Base-by-base conservation (phyloP, 2,888 invertebrate species). In the Conops quadrifasciatus region DNA sequence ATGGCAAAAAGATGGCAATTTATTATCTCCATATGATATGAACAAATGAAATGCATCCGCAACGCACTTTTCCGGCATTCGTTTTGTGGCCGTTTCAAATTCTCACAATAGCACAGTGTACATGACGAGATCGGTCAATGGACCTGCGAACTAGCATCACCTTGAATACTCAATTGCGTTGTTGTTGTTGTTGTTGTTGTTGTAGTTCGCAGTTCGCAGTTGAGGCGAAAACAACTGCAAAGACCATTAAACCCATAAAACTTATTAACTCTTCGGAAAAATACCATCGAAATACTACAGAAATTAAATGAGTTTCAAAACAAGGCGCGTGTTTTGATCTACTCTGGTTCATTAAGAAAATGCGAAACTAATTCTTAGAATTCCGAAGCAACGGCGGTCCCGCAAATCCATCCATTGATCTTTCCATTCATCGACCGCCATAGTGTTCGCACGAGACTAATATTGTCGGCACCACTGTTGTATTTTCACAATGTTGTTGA, bases 51-150 rank as follows among this genome's bases (percentile, higher is more conserved):
- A n/a, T n/a, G n/a, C n/a, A n/a, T n/a, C n/a, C n/a, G n/a, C n/a
- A n/a, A n/a, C n/a, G n/a, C n/a, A n/a, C n/a, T n/a, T n/a, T n/a
- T n/a, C n/a, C n/a, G n/a, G n/a, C n/a, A n/a, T n/a, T n/a, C n/a
- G n/a, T n/a, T n/a, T n/a, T n/a, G n/a, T n/a, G n/a, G n/a, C n/a
- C n/a, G n/a, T n/a, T n/a, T n/a, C n/a, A 36, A 56, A 56, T 56
- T 56, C 24, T 56, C 24, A 19, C 56, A 21, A 13, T 19, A 19
- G 26, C n/a, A 56, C 26, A 21, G 19, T 11, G 24, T 13, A 58
- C 13, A 58, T 56, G 15, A 45, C 47, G 59, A 67, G 67, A 62
- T 63, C 49, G 67, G 67, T 71, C 71, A 71, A 71, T 60, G 63
- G 36, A 71, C 71, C 60, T 71, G n/a, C 15, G 21, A 67, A 47